Evolutionary conservation across 1,140 invertebrate species (phyloP).

Genomic region (Penaeus vannamei): DNA sequence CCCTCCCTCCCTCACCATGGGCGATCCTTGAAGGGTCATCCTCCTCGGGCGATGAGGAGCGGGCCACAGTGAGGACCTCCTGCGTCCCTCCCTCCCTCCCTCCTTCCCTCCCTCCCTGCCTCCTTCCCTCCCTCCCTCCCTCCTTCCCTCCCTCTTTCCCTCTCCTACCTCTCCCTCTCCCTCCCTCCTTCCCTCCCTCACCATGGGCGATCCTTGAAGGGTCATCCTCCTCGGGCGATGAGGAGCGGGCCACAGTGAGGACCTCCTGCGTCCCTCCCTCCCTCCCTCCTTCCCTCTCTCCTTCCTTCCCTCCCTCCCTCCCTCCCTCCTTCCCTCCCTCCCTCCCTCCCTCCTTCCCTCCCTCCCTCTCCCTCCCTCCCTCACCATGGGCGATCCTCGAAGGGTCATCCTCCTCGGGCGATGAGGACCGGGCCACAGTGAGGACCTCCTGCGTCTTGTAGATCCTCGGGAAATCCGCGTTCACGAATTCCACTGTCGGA

Average conservation of each 20-base stretch:
- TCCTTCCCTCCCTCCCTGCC: background rate
- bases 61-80: background rate
- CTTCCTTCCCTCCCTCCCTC: background rate
- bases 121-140: background rate
- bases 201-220: too few species aligned
- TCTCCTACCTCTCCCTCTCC: background rate
- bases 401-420: slow-evolving; percentile 43
- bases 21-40: too few species aligned
- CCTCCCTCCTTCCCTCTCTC: too few species aligned
- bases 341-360: background rate
- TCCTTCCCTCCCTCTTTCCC: background rate
- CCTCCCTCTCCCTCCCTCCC: background rate
- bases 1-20: too few species aligned
- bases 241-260: too few species aligned
- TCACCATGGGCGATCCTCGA: slow-evolving; percentile 4
- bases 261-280: background rate
- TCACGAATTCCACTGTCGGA: slow-evolving; percentile 27
- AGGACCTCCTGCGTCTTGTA: slow-evolving; percentile 14
- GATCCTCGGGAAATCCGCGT: slow-evolving; percentile 41
- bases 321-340: background rate
- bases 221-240: too few species aligned
- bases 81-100: too few species aligned
- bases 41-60: too few species aligned
- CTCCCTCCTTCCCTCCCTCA: background rate
- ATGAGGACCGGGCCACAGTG: background rate